Evolutionary conservation across 2,113 vertebrate genomes (phyloP), one percentile per base, ranked within the genome.

Genomic region (Natator depressus): DNA sequence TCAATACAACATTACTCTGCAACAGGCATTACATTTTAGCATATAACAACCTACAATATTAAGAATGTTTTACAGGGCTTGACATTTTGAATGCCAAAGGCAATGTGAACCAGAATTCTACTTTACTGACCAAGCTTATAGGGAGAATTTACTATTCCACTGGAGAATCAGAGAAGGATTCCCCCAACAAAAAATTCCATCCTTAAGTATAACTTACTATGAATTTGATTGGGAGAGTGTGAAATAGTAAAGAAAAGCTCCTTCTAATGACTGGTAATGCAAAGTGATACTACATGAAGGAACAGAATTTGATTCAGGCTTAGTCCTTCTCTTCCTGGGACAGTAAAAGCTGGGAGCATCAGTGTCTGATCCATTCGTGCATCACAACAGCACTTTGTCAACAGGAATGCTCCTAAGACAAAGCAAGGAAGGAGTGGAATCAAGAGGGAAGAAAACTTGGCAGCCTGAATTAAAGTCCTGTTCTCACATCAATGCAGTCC

Each of bases 11-110:
- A 3, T n/a, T 3, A 49, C 9, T 1, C 62, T 49, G 53, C 47
- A 57, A 35, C 75, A 6, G 14, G 4, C 0, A 0, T 19, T 1
- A 79, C 75, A 27, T 80, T 50, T 11, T 78, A 79, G 82, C 75
- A 81, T 46, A 89, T 22, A 59, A 4, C 3, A 84, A 72, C 54
- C 13, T 0, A 47, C 24, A 78, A 0, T 12, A 82, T 29, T 35
- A 6, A 8, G 17, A 85, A 88, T 1, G 3, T 89, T 13, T 6
- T 0, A 0, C 0, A 2, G 75, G 84, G 53, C 89, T 46, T 31
- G 72, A 4, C 49, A 4, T 84, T 65, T 72, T 38, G 65, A 38
- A 72, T 38, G 57, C 1, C 82, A 24, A 35, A 54, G 42, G 1
- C 57, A 16, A 17, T 8, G 57, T 1, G 25, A 54, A 80, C 0